Conservation (phyloP, 1,140 invertebrate species). For the Drosophila pandora region DNA sequence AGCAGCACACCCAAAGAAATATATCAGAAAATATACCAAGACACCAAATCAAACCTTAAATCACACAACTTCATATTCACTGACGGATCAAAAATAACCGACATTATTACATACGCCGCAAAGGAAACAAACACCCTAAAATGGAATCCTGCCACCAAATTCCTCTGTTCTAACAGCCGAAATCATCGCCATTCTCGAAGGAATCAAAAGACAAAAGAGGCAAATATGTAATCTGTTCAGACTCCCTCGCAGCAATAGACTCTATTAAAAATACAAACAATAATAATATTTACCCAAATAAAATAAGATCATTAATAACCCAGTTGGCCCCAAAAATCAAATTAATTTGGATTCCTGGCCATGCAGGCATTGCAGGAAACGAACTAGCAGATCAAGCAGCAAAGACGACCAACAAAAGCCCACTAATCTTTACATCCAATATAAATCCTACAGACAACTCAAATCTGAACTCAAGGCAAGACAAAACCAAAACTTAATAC, state of each 20-base stretch:
- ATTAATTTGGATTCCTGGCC: constrained; percentile 1
- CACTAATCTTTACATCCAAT: no score
- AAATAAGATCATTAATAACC: background rate
- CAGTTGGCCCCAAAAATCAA: background rate
- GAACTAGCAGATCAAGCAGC: background rate
- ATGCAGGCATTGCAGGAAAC: background rate
- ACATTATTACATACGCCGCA: background rate
- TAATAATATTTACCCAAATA: background rate
- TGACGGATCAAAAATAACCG: constrained; percentile 1
- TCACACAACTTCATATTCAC: background rate
- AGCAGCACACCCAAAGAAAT: background rate
- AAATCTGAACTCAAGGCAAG: background rate
- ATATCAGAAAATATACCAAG: background rate
- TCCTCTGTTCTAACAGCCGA: background rate
- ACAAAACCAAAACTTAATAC: background rate
- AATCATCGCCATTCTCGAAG: constrained; percentile 4
- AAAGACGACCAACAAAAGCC: background rate
- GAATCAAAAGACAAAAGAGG: background rate
- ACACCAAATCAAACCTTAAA: background rate
- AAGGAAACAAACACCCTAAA: background rate
- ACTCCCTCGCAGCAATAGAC: constrained; percentile 4
- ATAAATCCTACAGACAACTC: background rate
- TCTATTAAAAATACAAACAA: constrained; percentile 3
- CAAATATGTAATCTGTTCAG: constrained; percentile 1
- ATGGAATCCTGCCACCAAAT: background rate